These are phyloP conservation scores for Ricordea florida DNA, from an alignment of 92 coral and sea anemone species.

Conservation along the genomic window DNA sequence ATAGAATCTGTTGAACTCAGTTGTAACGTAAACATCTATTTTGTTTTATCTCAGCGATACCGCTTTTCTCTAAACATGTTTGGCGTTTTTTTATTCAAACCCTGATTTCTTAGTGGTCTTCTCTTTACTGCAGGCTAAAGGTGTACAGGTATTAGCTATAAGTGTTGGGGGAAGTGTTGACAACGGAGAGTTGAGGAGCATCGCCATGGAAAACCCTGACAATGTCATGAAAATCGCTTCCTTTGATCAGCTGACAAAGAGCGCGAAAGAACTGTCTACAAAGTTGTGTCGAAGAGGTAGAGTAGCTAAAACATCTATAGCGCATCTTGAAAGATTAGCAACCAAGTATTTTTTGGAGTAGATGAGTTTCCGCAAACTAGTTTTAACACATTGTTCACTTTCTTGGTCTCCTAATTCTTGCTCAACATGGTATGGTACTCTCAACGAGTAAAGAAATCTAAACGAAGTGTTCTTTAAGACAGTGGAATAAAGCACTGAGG, in stretches of 20 bases:
- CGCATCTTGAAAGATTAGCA: too few relatives aligned
- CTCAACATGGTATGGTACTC: too few relatives aligned
- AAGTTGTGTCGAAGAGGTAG: constrained; percentile 79
- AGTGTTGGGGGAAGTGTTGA: constrained; percentile 68
- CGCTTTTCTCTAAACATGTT: neutral
- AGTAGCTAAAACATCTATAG: neutral
- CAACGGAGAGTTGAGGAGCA: constrained; percentile 51
- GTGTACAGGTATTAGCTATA: constrained; percentile 65
- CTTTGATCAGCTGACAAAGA: constrained; percentile 49
- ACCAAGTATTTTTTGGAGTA: too few relatives aligned
- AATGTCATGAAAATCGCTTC: constrained; percentile 56
- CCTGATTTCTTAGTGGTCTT: neutral
- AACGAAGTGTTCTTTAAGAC: too few relatives aligned
- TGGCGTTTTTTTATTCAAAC: neutral
- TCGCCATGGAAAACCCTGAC: constrained; percentile 54
- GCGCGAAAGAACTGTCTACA: constrained; percentile 53
- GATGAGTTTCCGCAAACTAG: too few relatives aligned
- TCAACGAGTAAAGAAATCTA: too few relatives aligned
- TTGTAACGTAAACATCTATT: too few relatives aligned
- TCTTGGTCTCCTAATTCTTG: too few relatives aligned
- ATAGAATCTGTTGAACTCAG: too few relatives aligned
- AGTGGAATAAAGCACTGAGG: too few relatives aligned
- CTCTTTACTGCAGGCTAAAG: constrained; percentile 46
- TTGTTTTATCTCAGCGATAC: too few relatives aligned
- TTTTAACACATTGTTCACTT: too few relatives aligned